These are phyloP conservation scores for Drosophila sechellia DNA, from an alignment of 1,140 invertebrate species.

Conservation along the genomic window DNA sequence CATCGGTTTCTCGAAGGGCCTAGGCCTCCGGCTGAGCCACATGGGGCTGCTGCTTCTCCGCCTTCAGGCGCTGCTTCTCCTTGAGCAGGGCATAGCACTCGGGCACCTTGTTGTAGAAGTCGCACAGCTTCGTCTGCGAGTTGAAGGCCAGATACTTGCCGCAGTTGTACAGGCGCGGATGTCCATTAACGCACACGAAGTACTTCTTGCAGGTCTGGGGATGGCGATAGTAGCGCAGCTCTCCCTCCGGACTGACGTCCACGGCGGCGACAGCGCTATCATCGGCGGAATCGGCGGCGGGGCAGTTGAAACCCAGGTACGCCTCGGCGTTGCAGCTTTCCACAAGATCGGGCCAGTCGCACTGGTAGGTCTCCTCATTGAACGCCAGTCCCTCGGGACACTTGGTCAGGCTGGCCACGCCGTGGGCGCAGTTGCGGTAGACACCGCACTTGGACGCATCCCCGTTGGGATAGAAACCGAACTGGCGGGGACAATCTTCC, in stretches of 20 bases:
- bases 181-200: conserved; percentile 91
- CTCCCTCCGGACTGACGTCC: conserved; percentile 85
- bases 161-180: conserved; percentile 86
- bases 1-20: neutral
- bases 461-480: conserved; percentile 91
- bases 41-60: conserved; percentile 43
- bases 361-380: conserved; percentile 90
- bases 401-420: conserved; percentile 85
- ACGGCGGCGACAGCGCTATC: conserved; percentile 79
- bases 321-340: conserved; percentile 91
- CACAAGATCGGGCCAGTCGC: conserved; percentile 95
- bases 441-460: conserved; percentile 90
- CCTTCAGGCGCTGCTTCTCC: conserved; percentile 68
- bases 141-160: conserved; percentile 82
- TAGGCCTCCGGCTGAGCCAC: conserved; percentile 36
- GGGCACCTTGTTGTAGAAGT: conserved; percentile 81
- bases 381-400: conserved; percentile 95
- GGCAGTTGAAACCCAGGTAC: conserved; percentile 89
- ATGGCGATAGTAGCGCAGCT: conserved; percentile 86
- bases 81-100: conserved; percentile 80
- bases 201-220: conserved; percentile 91
- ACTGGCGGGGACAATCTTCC: conserved; percentile 92
- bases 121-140: conserved; percentile 72
- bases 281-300: conserved; percentile 73
- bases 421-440: conserved; percentile 93